A percentile compares a stretch with the other conserved stretches of the same genome.
phyloP scores from a whole-genome alignment of 2,797 vertebrate species.

The Menidia menidia region DNA sequence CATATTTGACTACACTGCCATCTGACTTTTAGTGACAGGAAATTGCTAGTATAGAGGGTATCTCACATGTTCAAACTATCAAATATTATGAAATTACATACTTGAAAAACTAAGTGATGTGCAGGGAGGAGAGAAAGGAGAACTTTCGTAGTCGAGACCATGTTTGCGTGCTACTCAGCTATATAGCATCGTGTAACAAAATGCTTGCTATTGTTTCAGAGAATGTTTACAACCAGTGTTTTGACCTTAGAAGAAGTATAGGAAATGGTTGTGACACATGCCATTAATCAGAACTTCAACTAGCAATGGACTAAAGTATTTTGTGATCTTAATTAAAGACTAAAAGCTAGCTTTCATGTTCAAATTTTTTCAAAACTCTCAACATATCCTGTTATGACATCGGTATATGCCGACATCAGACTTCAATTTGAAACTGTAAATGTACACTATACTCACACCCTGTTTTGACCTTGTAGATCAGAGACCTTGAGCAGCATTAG shows the following conservation, averaged over 20 bases:
- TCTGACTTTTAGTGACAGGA: conserved; percentile 24
- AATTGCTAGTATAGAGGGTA: conserved; percentile 27
- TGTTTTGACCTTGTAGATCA: no score
- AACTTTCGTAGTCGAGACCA: background rate
- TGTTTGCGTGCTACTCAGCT: conserved; percentile 4
- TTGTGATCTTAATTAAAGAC: no score
- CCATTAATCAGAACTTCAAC: conserved; percentile 27
- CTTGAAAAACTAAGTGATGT: conserved; percentile 4
- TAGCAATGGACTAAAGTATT: no score
- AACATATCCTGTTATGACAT: no score
- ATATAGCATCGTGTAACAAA: background rate
- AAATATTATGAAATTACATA: conserved; percentile 31
- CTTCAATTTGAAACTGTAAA: no score
- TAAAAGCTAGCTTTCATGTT: no score
- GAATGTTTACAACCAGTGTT: conserved; percentile 13
- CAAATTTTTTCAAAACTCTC: no score
- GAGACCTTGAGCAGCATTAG: no score
- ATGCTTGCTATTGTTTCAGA: background rate
- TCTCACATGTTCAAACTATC: conserved; percentile 16
- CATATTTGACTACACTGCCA: background rate
- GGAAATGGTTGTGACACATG: conserved; percentile 16
- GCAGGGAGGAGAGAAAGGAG: background rate
- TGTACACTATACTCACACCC: no score
- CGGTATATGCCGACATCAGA: no score
- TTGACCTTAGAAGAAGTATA: conserved; percentile 5